Evolutionary conservation across 2,797 vertebrate species (phyloP), one percentile per base, ranked within the genome.

Genomic region (Pteropus rufus): DNA sequence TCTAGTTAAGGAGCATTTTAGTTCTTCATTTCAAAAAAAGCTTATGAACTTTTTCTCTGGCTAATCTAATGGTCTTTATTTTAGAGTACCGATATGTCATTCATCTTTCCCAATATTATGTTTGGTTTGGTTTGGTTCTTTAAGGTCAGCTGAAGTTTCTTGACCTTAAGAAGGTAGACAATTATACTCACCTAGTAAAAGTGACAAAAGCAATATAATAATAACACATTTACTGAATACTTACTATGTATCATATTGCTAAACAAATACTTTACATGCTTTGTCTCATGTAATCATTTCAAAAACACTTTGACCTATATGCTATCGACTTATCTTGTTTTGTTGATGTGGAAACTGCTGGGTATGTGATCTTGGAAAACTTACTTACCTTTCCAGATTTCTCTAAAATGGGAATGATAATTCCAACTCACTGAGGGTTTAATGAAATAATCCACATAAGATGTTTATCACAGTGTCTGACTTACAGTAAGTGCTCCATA

Each of bases 131-230:
- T 39, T 64, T 39, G 11, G 3, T 23, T 76, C 87, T 72, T 90
- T 85, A 89, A 94, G 29, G 34, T 79, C 69, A 82, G 21, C 16
- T 93, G 31, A 93, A 86, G 14, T 89, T 81, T 91, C 77, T 86
- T 92, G 41, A 87, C 77, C 56, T 65, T 77, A 89, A 73, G 67
- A 79, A 58, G 64, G 52, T 24, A 79, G 44, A 65, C 34, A 88
- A 58, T 83, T 75, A 89, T 64, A 85, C 26, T 73, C 24, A 69
- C 29, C 16, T 79, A 94, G 34, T 80, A 76, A 80, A 4, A 75
- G 2, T 86, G n/a, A 95, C 58, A 91, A 82, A 7, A 91, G 76
- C 60, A 81, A 92, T 90, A 86, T 36, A 93, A 86, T 24, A 64
- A 56, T 24, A 73, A 60, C 88, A 75, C 5, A 84, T 88, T 77